Conservation (phyloP, 2,797 vertebrate genomes). For the Calcarius lapponicus region DNA sequence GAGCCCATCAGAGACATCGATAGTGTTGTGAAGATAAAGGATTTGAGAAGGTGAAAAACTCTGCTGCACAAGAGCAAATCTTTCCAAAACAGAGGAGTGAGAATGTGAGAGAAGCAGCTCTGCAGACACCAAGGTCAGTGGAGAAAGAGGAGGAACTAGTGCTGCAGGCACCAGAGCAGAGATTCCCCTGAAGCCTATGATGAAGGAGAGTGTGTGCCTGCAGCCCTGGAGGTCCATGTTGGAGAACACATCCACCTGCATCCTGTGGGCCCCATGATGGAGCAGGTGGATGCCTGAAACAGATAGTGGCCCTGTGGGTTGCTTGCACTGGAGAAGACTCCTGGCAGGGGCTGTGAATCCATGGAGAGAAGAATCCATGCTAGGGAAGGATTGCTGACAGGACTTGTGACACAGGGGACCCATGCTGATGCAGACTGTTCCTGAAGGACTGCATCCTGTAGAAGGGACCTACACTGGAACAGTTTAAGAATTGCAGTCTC, state of each 20-base stretch:
- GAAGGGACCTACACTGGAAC: rapidly evolving
- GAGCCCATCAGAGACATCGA: rapidly evolving
- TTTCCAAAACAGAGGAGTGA: neutral
- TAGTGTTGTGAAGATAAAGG: neutral
- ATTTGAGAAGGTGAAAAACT: neutral
- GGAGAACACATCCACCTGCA: neutral
- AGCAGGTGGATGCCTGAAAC: neutral
- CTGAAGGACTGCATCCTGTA: neutral
- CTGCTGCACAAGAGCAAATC: neutral
- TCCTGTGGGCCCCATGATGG: too few relatives aligned
- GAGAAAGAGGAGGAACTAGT: neutral
- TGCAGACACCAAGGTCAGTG: neutral
- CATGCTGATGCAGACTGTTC: neutral
- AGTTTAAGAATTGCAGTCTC: neutral
- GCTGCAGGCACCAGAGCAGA: neutral
- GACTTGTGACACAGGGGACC: neutral
- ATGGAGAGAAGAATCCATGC: too few relatives aligned
- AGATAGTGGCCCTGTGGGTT: too few relatives aligned
- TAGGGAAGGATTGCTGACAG: neutral
- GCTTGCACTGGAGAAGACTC: neutral
- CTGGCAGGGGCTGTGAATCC: too few relatives aligned
- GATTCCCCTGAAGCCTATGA: neutral
- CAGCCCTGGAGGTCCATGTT: rapidly evolving
- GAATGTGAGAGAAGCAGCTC: neutral
- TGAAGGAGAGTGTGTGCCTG: too few relatives aligned